These are phyloP conservation scores for Eremobia ochroleuca DNA, from an alignment of 2,888 invertebrate species.

Conservation along the genomic window DNA sequence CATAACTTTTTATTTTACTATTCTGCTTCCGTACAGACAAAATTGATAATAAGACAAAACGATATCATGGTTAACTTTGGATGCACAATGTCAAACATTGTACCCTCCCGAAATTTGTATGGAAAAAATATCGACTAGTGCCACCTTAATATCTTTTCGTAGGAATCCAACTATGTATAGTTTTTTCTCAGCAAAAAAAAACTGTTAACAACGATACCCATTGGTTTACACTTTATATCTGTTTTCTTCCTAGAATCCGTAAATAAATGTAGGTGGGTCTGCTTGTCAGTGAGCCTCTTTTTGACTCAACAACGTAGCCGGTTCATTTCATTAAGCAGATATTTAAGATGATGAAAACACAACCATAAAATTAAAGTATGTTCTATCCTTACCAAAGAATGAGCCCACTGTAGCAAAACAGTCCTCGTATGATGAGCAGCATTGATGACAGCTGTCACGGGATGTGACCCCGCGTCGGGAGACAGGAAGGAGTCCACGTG, in stretches of 20 bases:
- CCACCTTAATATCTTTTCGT: background rate
- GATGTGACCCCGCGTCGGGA: constrained; percentile 88
- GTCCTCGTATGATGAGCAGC: constrained; percentile 85
- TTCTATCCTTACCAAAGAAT: constrained; percentile 80
- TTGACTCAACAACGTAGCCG: background rate
- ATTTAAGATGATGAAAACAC: background rate
- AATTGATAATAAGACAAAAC: too few species aligned
- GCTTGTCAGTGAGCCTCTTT: background rate
- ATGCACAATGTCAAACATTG: too few species aligned
- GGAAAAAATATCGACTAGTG: too few species aligned
- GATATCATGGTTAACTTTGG: too few species aligned
- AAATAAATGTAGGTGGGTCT: background rate
- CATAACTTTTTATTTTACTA: too few species aligned
- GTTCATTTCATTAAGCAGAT: background rate
- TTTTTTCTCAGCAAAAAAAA: background rate
- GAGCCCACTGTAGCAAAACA: constrained; percentile 88
- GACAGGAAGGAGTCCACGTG: constrained; percentile 78
- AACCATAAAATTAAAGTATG: background rate
- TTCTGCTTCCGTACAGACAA: too few species aligned
- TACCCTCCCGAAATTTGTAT: too few species aligned
- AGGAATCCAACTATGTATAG: background rate
- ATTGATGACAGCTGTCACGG: constrained; percentile 91
- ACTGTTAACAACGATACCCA: background rate
- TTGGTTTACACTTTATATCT: background rate
- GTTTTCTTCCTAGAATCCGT: background rate